Evolutionary conservation across 92 coral and sea anemone species (phyloP).

Genomic region (Zoanthus solanderi): DNA sequence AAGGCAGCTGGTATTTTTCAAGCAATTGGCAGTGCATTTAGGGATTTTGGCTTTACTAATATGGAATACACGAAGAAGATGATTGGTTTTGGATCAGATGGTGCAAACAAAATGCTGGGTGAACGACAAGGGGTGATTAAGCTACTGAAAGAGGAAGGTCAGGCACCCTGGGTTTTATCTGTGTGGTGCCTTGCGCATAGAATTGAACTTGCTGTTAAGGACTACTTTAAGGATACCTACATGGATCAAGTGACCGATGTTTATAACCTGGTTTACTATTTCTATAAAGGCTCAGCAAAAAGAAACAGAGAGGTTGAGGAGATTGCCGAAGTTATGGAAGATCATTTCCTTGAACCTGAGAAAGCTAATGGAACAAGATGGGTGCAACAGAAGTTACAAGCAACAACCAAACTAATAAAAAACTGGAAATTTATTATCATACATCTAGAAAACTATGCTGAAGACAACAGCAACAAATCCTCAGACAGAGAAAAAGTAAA

Average conservation of each 20-base stretch:
- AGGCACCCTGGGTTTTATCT: slow-evolving; percentile 18
- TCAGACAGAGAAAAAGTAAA: slow-evolving; percentile 30
- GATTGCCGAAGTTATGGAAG: slow-evolving; percentile 29
- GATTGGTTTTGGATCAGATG: slow-evolving; percentile 24
- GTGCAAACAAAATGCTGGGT: slow-evolving; percentile 15
- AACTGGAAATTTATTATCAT: slow-evolving; percentile 41
- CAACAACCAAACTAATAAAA: slow-evolving; percentile 11
- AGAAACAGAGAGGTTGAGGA: slow-evolving; percentile 34
- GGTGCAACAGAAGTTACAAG: slow-evolving; percentile 28
- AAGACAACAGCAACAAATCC: slow-evolving; percentile 15
- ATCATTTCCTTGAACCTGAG: slow-evolving; percentile 33
- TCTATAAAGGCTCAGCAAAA: slow-evolving; percentile 42
- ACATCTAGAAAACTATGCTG: slow-evolving; percentile 23
- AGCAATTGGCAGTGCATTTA: slow-evolving; percentile 22
- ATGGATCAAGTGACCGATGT: slow-evolving; percentile 9
- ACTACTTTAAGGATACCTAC: slow-evolving; percentile 25
- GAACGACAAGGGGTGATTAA: neutral
- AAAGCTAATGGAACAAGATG: slow-evolving; percentile 41
- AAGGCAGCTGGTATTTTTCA: slow-evolving; percentile 37
- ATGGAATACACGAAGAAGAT: slow-evolving; percentile 10
- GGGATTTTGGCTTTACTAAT: slow-evolving; percentile 24
- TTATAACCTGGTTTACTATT: neutral
- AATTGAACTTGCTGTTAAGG: slow-evolving; percentile 31
- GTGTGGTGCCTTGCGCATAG: slow-evolving; percentile 28
- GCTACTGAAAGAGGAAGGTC: slow-evolving; percentile 37